Evolutionary conservation across 2,888 invertebrate species (phyloP).

Genomic region (Tenodera sinensis): DNA sequence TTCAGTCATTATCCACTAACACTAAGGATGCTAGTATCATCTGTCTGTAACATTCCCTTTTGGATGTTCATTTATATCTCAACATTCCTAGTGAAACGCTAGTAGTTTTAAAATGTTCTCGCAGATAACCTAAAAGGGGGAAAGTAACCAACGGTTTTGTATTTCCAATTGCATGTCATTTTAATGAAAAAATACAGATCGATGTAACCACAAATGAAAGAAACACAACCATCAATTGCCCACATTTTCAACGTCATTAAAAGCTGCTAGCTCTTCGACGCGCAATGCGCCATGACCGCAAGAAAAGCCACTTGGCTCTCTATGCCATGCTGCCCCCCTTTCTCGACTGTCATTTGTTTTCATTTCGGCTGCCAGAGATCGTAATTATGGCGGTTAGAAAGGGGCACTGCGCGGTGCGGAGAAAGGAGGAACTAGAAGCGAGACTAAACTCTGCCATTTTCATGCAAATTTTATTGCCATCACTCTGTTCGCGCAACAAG

Average conservation of each 20-base stretch:
- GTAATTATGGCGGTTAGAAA: neutral
- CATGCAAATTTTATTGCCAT: neutral
- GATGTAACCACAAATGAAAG: neutral
- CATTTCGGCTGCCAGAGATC: neutral
- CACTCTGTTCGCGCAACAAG: neutral
- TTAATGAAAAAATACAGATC: neutral
- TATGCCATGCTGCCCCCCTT: neutral
- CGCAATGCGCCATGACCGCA: neutral
- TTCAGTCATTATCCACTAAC: too few species aligned
- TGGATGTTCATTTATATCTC: too few species aligned
- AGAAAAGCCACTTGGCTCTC: neutral
- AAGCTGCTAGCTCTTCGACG: neutral
- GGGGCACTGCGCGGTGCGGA: neutral
- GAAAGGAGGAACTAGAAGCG: neutral
- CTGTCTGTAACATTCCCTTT: too few species aligned
- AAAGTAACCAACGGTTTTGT: too few species aligned
- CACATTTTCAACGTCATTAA: neutral
- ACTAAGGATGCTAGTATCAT: too few species aligned
- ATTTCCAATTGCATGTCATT: neutral
- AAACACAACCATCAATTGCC: neutral
- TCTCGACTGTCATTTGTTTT: neutral
- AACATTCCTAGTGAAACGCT: too few species aligned
- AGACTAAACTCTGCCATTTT: neutral
- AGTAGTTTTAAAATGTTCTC: too few species aligned
- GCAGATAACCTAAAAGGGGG: too few species aligned